These are phyloP conservation scores for Dreissena rostriformis DNA, from an alignment of 1,140 invertebrate genomes.

Conservation along the genomic window DNA sequence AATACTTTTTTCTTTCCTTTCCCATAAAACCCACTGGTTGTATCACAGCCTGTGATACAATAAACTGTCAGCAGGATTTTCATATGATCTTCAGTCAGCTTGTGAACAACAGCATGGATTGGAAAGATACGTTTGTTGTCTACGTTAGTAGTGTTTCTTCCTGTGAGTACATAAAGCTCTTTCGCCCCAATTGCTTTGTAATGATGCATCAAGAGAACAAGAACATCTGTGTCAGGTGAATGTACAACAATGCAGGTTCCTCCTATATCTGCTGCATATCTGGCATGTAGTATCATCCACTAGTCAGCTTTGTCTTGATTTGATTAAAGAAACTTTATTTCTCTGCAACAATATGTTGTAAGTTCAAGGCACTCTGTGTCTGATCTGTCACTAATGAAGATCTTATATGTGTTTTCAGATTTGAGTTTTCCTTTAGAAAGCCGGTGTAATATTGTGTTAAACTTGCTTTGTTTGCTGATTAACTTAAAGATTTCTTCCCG, in stretches of 20 bases:
- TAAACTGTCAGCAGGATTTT: constrained; percentile 34
- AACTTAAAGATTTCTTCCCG: neutral
- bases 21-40: constrained; percentile 23
- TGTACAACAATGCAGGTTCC: neutral
- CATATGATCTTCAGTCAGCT: constrained; percentile 1
- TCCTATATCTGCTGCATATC: constrained; percentile 5
- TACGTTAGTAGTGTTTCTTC: neutral
- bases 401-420: neutral
- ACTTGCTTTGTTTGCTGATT: neutral
- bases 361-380: neutral
- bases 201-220: constrained; percentile 21
- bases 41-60: constrained; percentile 38
- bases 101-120: neutral
- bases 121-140: constrained; percentile 13
- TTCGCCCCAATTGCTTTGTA: neutral
- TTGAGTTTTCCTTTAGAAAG: neutral
- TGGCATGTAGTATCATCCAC: constrained; percentile 15
- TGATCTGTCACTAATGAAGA: neutral
- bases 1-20: constrained; percentile 27
- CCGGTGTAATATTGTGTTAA: neutral
- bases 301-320: neutral
- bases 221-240: constrained; percentile 20
- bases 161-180: constrained; percentile 1
- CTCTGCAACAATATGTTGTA: neutral
- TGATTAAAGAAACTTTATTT: constrained; percentile 56